Percentiles rank a stretch among this genome's conserved stretches.
Conservation (phyloP, 2,888 invertebrate genomes). For the Gastrophysa polygoni region DNA sequence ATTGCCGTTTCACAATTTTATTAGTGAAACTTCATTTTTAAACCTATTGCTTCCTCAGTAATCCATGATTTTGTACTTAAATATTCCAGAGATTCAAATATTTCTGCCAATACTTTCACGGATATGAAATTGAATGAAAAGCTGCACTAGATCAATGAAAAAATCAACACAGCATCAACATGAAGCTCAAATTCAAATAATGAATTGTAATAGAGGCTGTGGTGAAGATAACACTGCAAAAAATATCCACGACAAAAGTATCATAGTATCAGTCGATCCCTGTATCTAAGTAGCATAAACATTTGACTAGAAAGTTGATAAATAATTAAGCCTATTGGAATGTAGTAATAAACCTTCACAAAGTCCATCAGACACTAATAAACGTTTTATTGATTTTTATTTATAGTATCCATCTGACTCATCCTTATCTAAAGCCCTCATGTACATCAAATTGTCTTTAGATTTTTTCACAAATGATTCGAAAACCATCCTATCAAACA, state of each 20-base stretch:
- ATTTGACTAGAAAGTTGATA: neutral
- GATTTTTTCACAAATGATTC: slow-evolving; percentile 43
- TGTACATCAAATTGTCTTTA: slow-evolving; percentile 41
- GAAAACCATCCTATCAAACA: slow-evolving; percentile 52
- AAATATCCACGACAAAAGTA: neutral
- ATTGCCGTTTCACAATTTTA: too few relatives aligned
- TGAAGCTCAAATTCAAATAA: too few relatives aligned
- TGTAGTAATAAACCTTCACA: neutral
- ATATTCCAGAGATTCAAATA: too few relatives aligned
- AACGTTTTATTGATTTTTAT: slow-evolving; percentile 22
- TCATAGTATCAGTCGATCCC: neutral
- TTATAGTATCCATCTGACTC: slow-evolving; percentile 32
- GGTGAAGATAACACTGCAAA: too few relatives aligned
- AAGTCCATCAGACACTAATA: neutral
- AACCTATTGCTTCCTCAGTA: too few relatives aligned
- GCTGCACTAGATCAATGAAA: too few relatives aligned
- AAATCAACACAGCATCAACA: too few relatives aligned
- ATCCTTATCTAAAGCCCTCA: slow-evolving; percentile 24
- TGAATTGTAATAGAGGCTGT: too few relatives aligned
- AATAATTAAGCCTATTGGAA: neutral
- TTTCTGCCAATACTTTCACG: too few relatives aligned
- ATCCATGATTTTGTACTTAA: too few relatives aligned
- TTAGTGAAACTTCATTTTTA: too few relatives aligned
- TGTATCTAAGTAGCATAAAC: neutral
- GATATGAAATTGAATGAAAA: too few relatives aligned